phyloP scores from a whole-genome alignment of 2,888 invertebrate species.

The Metacarcinus magister region DNA sequence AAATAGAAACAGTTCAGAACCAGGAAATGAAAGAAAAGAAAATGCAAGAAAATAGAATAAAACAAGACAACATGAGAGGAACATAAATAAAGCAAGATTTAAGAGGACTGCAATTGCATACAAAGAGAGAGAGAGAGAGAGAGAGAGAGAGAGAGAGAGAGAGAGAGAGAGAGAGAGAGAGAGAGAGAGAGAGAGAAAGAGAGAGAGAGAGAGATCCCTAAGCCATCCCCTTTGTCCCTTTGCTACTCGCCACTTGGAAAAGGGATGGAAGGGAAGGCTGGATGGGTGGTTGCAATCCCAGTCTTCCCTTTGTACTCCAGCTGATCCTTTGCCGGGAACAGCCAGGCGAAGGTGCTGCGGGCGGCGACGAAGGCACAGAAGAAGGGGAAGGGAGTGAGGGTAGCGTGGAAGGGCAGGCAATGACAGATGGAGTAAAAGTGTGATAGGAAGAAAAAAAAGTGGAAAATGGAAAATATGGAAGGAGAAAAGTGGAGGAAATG shows the following conservation, averaged over 20 bases:
- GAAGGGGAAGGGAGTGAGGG: not conserved
- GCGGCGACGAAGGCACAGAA: not conserved
- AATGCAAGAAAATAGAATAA: not conserved
- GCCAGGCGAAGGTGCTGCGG: not conserved
- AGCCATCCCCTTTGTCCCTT: not conserved
- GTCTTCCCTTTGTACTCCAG: not conserved
- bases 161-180: not conserved
- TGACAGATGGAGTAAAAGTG: not conserved
- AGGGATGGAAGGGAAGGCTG: conserved; percentile 1
- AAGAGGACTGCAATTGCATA: not conserved
- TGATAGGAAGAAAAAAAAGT: not conserved
- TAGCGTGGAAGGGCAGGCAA: not conserved
- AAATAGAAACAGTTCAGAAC: not conserved
- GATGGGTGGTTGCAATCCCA: not conserved
- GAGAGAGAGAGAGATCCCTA: conserved; percentile 53
- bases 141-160: conserved; percentile 28
- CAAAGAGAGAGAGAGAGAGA: not conserved
- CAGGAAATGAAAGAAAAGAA: not conserved
- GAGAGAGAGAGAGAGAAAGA: conserved; percentile 49
- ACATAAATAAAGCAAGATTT: not conserved
- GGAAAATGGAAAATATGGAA: too few relatives aligned
- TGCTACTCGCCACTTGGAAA: not conserved
- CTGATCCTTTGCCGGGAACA: not conserved
- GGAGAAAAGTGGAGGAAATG: not conserved
- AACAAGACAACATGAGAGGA: not conserved